These are phyloP conservation scores for Carettochelys insculpta DNA, from an alignment of 2,113 vertebrate species.

Conservation along the genomic window DNA sequence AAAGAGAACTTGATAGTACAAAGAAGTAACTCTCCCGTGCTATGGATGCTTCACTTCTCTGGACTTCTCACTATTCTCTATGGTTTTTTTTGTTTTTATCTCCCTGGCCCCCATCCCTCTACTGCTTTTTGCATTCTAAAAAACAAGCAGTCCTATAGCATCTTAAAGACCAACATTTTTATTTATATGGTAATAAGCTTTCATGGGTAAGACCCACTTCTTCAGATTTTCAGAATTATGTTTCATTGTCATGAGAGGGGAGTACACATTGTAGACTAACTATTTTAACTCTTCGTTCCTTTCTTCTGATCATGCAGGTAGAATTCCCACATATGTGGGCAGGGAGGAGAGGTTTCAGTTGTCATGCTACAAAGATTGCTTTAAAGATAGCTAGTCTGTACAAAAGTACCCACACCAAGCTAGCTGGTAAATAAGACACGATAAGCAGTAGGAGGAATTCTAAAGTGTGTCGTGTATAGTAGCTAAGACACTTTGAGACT, in stretches of 20 bases:
- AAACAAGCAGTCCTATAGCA: no score
- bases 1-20: rapidly evolving
- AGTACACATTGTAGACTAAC: rapidly evolving
- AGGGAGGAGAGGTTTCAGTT: neutral
- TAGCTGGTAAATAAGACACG: neutral
- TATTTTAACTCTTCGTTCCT: neutral
- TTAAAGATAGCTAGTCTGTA: no score
- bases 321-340: rapidly evolving
- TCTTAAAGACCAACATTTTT: no score
- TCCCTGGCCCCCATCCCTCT: rapidly evolving
- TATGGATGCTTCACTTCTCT: neutral
- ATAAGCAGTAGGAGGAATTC: neutral
- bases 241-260: neutral
- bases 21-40: neutral
- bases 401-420: neutral
- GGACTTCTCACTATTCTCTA: neutral
- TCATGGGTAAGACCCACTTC: no score
- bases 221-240: no score
- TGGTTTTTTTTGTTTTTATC: no score
- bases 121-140: neutral
- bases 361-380: no score
- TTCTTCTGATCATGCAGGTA: neutral
- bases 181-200: no score
- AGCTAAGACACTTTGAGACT: neutral
- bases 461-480: neutral